Evolutionary conservation across 2,113 vertebrate genomes (phyloP), one percentile per base, ranked within the genome.

Genomic region (Hirundichthys speculiger): DNA sequence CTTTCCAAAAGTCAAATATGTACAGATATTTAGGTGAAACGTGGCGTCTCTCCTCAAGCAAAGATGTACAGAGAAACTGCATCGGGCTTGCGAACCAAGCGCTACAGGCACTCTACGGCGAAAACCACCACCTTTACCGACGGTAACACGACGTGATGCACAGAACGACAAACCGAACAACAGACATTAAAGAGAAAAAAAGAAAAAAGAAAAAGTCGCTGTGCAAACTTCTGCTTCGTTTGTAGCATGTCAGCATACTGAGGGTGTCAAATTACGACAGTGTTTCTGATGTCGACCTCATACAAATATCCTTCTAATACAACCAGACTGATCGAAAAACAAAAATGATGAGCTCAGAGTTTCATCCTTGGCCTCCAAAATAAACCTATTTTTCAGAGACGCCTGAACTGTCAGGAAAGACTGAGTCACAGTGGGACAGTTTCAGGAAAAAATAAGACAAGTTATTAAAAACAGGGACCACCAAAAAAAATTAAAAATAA

Each of bases 71-170:
- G 39, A 81, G 71, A 67, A 82, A 72, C 72, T 13, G 82, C 60
- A 5, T 79, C 38, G 3, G 84, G 77, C 84, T 85, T 80, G 82
- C 64, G 24, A 66, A 84, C 64, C 80, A 88, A 87, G 86, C 86
- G 6, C 85, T 90, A 89, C 86, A 92, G 91, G 91, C 92, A 93
- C 91, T 90, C 83, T 87, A 89, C 14, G 89, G 82, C 85, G 50
- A 82, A 54, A 19, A 62, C 43, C 54, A 56, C 51, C 39, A 75
- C 21, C 53, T 18, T 46, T 24, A 48, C 51, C 4, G 10, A 21
- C 39, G 22, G 49, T 38, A 40, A 74, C 47, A 20, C 16, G 2
- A 41, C 21, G 64, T 19, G 58, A 5, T n/a, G n/a, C n/a, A 55
- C 19, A 62, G 30, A 34, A n/a, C 11, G 30, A 34, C 30, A 34